Base-by-base conservation (phyloP, 2,113 vertebrate genomes). In the Agapornis roseicollis region DNA sequence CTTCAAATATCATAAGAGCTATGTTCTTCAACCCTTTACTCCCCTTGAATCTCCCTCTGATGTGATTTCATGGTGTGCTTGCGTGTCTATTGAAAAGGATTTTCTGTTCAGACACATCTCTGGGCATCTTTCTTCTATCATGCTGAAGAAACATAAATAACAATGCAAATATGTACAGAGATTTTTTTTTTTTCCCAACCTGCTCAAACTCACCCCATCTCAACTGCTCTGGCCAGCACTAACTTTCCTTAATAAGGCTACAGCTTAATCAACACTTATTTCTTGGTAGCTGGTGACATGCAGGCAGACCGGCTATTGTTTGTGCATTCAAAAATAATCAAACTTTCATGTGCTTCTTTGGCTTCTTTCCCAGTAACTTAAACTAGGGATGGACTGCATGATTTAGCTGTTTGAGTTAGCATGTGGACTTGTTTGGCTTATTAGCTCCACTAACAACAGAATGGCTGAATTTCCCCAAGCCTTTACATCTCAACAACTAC, bases 391-490 rank as follows among this genome's bases (percentile, higher is more conserved):
- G 69, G 56, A 27, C 58, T 6, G 17, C 24, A 87, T 66, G 17
- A 77, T 82, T 86, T 71, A 37, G 33, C 77, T 25, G 13, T 65
- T 65, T 72, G 90, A 92, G 14, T 50, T 79, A 53, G n/a, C 13
- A 68, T 2, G 0, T 58, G n/a, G 50, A 47, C 39, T 71, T 84
- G 44, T 89, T 85, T 82, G 90, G 39, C 37, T 95, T 87, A 52
- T 90, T 88, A 90, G 44, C 53, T 87, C 58, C 20, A 14, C 58
- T 66, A 66, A 77, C 29, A 74, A 19, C 55, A 70, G 86, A 85
- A 87, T 14, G 52, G 24, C 66, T 88, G 77, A 27, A 11, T 92
- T 94, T 96, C 78, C 88, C 87, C 58, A 82, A 90, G 53, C 66
- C 73, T 68, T 89, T 88, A 89, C 76, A 60, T 68, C 64, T 76